Evolutionary conservation across 2,888 invertebrate species (phyloP).

Genomic region (Muschampia plurimacula): DNA sequence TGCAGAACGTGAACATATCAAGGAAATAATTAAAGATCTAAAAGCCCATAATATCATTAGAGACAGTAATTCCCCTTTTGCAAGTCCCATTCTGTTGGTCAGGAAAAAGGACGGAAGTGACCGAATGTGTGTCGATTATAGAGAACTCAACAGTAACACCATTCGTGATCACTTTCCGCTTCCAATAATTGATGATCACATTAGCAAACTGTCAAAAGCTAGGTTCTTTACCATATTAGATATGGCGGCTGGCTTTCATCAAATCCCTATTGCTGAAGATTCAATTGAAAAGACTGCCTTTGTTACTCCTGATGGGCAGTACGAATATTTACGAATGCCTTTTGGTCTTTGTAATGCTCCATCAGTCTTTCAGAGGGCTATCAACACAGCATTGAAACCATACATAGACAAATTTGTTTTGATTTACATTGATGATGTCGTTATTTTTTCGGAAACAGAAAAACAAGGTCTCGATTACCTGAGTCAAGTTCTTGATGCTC

Average conservation of each 20-base stretch:
- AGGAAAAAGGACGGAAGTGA: constrained; percentile 5
- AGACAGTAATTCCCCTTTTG: constrained; percentile 6
- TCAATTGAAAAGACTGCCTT: constrained; percentile 33
- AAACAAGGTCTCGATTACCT: background rate
- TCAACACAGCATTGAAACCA: background rate
- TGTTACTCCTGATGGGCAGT: constrained; percentile 15
- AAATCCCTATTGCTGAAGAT: background rate
- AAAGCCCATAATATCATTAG: background rate
- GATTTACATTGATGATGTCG: background rate
- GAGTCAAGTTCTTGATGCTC: background rate
- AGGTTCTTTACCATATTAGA: background rate
- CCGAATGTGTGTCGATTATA: background rate
- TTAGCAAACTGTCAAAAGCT: background rate
- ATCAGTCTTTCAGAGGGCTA: background rate
- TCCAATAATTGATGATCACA: background rate
- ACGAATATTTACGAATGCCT: constrained; percentile 30
- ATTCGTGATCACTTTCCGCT: background rate
- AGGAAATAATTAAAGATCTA: background rate
- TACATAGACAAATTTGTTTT: background rate
- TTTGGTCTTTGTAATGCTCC: constrained; percentile 30
- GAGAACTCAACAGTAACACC: background rate
- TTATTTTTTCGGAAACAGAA: background rate
- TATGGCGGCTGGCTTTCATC: constrained; percentile 31
- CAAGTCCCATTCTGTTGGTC: constrained; percentile 33
- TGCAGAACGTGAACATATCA: background rate